Percentiles rank a stretch among this genome's conserved stretches.
Evolutionary conservation across 2,113 vertebrate species (phyloP).

Genomic region (Thymallus thymallus): DNA sequence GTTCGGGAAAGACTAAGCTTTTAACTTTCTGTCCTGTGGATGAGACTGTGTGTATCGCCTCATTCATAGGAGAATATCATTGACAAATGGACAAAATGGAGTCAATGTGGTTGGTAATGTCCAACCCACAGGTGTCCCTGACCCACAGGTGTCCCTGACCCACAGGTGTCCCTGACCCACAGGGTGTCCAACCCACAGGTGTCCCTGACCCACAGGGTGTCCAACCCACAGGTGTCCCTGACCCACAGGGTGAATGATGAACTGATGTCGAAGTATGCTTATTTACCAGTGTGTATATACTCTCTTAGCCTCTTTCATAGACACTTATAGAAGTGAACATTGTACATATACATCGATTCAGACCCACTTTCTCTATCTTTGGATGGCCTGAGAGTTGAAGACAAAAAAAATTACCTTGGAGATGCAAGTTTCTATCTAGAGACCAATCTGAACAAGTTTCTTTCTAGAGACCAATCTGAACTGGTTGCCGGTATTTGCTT

Average conservation of each 20-base stretch:
- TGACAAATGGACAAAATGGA: conserved; percentile 17
- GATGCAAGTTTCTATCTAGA: conserved; percentile 50
- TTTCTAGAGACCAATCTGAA: conserved; percentile 25
- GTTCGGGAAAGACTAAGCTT: conserved; percentile 30
- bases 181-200: conserved; percentile 18
- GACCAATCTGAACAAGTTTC: conserved; percentile 42
- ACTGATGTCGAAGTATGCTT: conserved; percentile 25
- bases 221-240: conserved; percentile 23
- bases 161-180: no score
- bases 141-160: no score
- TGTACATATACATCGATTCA: conserved; percentile 60
- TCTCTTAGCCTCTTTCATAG: conserved; percentile 9
- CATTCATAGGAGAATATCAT: conserved; percentile 25
- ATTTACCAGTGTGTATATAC: conserved; percentile 26
- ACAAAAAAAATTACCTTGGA: conserved; percentile 28
- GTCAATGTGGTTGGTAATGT: conserved; percentile 44
- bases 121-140: conserved; percentile 23
- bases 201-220: no score
- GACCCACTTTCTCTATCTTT: conserved; percentile 5
- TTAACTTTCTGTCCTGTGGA: conserved; percentile 25
- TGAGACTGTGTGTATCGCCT: conserved; percentile 22
- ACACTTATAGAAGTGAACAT: conserved; percentile 11
- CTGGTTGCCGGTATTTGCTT: conserved; percentile 30
- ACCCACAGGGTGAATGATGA: not conserved
- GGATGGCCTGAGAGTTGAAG: conserved; percentile 24